A percentile compares a stretch with the other conserved stretches of the same genome.
phyloP scores from a whole-genome alignment of 2,797 vertebrate genomes.

The Bradypodion ventrale region DNA sequence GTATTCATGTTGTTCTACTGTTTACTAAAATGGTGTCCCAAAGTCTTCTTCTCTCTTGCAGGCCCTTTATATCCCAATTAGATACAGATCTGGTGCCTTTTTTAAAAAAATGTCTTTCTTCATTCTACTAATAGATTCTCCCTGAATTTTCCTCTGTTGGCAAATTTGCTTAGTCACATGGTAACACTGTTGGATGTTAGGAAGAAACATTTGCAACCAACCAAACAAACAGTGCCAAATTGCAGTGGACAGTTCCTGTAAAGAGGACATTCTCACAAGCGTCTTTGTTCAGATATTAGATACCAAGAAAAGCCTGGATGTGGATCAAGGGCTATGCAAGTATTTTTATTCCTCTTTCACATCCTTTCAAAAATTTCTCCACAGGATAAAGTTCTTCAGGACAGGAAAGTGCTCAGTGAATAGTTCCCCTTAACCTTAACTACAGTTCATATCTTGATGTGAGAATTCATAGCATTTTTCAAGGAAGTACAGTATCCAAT shows the following conservation, averaged over 20 bases:
- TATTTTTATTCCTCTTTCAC: neutral
- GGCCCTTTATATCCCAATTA: neutral
- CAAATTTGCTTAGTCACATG: neutral
- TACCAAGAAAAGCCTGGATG: too few relatives aligned
- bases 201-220: neutral
- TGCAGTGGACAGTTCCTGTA: neutral
- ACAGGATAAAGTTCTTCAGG: neutral
- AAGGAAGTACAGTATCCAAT: too few relatives aligned
- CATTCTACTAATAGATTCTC: neutral
- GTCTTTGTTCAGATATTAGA: neutral
- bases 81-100: neutral
- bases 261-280: neutral
- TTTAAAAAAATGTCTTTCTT: neutral
- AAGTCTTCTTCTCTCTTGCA: neutral
- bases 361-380: neutral
- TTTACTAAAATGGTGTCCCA: neutral
- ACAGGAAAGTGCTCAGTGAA: neutral
- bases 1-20: too few relatives aligned
- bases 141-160: neutral
- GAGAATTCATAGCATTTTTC: neutral
- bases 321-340: neutral
- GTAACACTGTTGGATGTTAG: neutral
- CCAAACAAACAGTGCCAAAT: neutral
- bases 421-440: neutral
- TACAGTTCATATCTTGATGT: neutral